Evolutionary conservation across 1,140 invertebrate species (phyloP), one percentile per base, ranked within the genome.

Genomic region (Scaptodrosophila lebanonensis): DNA sequence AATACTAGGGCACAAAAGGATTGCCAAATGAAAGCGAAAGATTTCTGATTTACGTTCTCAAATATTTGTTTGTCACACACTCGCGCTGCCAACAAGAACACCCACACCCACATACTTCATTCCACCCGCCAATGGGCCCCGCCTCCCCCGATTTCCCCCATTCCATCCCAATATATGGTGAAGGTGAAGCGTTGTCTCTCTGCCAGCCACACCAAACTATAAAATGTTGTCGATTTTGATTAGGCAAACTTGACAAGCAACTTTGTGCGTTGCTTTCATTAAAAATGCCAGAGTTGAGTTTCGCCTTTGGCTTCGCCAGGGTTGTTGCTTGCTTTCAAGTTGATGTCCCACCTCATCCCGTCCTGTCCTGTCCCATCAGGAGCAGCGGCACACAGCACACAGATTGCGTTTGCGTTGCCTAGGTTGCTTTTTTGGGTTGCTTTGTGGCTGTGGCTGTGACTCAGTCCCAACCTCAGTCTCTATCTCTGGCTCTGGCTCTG

Each of bases 141-240:
- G 3, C 22, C 22, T 25, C 3, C 3, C 22, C 22, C 22, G n/a
- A n/a, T n/a, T n/a, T n/a, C n/a, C n/a, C n/a, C n/a, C n/a, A n/a
- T n/a, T n/a, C n/a, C n/a, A n/a, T n/a, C n/a, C n/a, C n/a, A n/a
- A n/a, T n/a, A n/a, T n/a, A n/a, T n/a, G n/a, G n/a, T n/a, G n/a
- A n/a, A n/a, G n/a, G n/a, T n/a, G n/a, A n/a, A n/a, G n/a, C n/a
- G n/a, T 43, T 35, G 22, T 27, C 27, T 17, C 3, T 27, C 22
- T 32, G 47, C 13, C 16, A 44, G 32, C 32, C 17, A 29, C 60
- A 40, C 53, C 38, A 72, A 79, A 79, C 73, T 79, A 79, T 79
- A 79, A 79, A 79, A 79, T 68, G 68, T 79, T 79, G 73, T 79
- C 73, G 75, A 79, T 79, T 79, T 79, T 79, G 75, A 82, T 79